Evolutionary conservation across 2,888 invertebrate species (phyloP).

Genomic region (Chaetogeoica ovagalla): DNA sequence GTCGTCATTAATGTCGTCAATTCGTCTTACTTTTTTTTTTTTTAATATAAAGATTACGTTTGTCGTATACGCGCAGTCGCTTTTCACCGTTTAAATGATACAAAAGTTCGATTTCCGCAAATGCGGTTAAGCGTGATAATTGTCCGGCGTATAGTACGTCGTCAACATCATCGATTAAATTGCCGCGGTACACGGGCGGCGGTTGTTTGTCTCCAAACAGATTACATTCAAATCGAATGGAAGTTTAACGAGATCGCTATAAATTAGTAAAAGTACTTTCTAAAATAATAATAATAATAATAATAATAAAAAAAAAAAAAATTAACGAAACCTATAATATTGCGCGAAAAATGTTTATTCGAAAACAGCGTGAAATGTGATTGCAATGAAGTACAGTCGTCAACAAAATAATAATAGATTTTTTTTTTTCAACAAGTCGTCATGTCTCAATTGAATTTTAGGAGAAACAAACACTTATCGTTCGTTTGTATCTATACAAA

Average conservation of each 20-base stretch:
- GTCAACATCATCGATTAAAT: not conserved
- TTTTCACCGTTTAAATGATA: not conserved
- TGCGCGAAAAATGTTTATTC: too few relatives aligned
- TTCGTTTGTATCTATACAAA: too few relatives aligned
- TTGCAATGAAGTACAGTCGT: too few relatives aligned
- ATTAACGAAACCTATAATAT: too few relatives aligned
- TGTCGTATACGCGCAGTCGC: not conserved
- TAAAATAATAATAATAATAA: not conserved
- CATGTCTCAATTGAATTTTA: too few relatives aligned
- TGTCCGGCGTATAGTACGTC: not conserved
- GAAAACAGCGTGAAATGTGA: too few relatives aligned
- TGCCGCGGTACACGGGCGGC: not conserved
- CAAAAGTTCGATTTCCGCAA: slow-evolving; percentile 11
- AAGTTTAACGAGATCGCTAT: not conserved
- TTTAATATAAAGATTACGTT: not conserved
- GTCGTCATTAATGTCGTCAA: not conserved
- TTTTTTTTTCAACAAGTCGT: too few relatives aligned
- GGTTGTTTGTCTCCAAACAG: not conserved
- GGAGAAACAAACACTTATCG: too few relatives aligned
- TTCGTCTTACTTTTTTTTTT: not conserved
- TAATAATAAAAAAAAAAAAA: not conserved
- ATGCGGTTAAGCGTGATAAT: not conserved
- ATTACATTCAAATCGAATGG: not conserved
- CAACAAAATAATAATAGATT: too few relatives aligned
- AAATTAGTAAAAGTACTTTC: not conserved